phyloP scores from a whole-genome alignment of 2,797 vertebrate genomes.

The Limosa lapponica region DNA sequence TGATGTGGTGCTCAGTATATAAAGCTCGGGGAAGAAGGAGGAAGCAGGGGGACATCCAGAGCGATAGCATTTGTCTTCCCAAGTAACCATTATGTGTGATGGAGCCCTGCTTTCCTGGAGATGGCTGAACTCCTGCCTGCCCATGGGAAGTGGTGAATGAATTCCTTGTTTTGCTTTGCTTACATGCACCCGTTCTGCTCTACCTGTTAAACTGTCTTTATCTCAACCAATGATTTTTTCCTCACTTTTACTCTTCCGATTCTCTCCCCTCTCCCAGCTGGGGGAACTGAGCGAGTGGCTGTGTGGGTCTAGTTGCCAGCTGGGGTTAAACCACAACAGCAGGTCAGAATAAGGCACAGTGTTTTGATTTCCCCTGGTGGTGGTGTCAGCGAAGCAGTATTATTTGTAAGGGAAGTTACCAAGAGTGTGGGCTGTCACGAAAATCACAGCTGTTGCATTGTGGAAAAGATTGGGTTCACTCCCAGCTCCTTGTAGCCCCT shows the following conservation, averaged over 20 bases:
- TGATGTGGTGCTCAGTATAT: too few relatives aligned
- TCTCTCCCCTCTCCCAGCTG: background rate
- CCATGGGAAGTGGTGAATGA: background rate
- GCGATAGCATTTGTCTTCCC: background rate
- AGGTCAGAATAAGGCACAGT: background rate
- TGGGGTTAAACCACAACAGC: background rate
- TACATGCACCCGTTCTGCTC: background rate
- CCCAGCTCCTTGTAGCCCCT: background rate
- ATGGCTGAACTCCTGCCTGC: background rate
- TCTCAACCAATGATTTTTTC: background rate
- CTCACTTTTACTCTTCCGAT: background rate
- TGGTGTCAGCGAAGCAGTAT: fast-evolving
- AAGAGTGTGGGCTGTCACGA: background rate
- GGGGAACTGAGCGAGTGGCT: background rate
- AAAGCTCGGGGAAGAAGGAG: background rate
- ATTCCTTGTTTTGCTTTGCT: background rate
- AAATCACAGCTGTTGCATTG: background rate
- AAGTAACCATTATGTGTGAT: background rate
- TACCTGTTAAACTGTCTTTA: background rate
- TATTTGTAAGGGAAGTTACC: background rate
- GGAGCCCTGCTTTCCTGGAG: background rate
- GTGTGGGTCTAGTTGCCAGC: background rate
- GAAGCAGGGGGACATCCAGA: background rate
- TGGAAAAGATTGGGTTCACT: background rate
- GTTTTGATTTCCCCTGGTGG: background rate